Evolutionary conservation across 2,113 vertebrate genomes (phyloP).

Genomic region (Ardeotis arabs): DNA sequence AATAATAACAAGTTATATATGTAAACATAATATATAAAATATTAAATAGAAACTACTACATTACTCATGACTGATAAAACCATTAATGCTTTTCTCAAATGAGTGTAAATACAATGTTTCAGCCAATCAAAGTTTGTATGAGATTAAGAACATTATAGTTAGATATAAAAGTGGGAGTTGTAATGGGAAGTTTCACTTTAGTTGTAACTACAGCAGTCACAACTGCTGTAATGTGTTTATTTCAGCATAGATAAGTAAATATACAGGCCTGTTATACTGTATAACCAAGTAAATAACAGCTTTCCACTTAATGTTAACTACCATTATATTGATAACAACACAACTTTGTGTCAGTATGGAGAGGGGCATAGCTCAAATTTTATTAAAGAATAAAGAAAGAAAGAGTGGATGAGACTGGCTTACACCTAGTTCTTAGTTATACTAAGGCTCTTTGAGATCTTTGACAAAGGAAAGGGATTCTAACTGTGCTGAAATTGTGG

Average conservation of each 20-base stretch:
- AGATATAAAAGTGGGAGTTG: neutral
- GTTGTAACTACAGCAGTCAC: neutral
- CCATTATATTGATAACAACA: neutral
- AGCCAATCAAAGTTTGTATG: neutral
- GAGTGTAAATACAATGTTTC: neutral
- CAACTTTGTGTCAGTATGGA: neutral
- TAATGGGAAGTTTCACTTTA: neutral
- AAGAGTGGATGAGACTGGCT: neutral
- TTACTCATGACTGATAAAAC: slow-evolving; percentile 31
- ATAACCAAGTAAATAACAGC: neutral
- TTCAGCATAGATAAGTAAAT: neutral
- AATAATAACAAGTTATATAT: neutral
- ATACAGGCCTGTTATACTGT: neutral
- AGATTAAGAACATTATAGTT: slow-evolving; percentile 14
- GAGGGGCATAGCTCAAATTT: neutral
- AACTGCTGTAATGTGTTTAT: neutral
- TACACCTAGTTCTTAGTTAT: neutral
- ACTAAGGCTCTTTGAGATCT: neutral
- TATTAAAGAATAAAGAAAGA: neutral
- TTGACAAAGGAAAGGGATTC: neutral
- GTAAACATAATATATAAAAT: neutral
- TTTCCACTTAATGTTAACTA: neutral
- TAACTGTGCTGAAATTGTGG: neutral
- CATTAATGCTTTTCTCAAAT: neutral
- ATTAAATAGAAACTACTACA: neutral